Percentiles rank a stretch among this genome's conserved stretches.
Conservation (phyloP, 2,888 invertebrate genomes). For the Bugulina stolonifera region DNA sequence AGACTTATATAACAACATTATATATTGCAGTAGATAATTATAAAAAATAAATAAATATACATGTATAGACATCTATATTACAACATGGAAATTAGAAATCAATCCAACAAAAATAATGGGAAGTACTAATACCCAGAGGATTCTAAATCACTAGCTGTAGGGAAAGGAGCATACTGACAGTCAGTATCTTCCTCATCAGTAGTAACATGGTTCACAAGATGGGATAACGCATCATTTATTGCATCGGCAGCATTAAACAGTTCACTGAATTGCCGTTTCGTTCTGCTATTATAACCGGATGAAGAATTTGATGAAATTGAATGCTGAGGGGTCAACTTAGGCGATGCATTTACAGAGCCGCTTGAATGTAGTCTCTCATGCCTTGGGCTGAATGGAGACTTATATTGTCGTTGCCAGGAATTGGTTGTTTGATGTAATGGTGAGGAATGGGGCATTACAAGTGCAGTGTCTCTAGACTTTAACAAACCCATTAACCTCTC, state of each 20-base stretch:
- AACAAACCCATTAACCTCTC: constrained; percentile 16
- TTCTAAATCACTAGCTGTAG: background rate
- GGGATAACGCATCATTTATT: constrained; percentile 21
- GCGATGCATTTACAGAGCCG: constrained; percentile 11
- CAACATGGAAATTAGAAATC: background rate
- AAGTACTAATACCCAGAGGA: background rate
- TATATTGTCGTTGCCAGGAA: background rate
- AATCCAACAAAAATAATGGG: no score
- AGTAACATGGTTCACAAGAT: constrained; percentile 17
- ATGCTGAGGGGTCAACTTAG: constrained; percentile 16
- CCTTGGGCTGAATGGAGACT: background rate
- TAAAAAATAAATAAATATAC: background rate
- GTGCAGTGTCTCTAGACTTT: constrained; percentile 1
- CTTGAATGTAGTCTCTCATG: constrained; percentile 3
- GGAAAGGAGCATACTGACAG: background rate
- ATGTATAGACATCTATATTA: background rate
- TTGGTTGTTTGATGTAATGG: background rate
- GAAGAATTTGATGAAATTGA: constrained; percentile 13
- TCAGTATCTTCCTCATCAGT: constrained; percentile 22
- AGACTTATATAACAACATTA: no score
- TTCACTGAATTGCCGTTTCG: constrained; percentile 6
- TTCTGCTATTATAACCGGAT: constrained; percentile 9
- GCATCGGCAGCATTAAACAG: constrained; percentile 21
- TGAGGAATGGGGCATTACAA: background rate
- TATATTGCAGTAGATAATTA: no score